A percentile compares a stretch with the other conserved stretches of the same genome.
phyloP scores from a whole-genome alignment of 1,140 invertebrate genomes.

The Eumaeus atala region DNA sequence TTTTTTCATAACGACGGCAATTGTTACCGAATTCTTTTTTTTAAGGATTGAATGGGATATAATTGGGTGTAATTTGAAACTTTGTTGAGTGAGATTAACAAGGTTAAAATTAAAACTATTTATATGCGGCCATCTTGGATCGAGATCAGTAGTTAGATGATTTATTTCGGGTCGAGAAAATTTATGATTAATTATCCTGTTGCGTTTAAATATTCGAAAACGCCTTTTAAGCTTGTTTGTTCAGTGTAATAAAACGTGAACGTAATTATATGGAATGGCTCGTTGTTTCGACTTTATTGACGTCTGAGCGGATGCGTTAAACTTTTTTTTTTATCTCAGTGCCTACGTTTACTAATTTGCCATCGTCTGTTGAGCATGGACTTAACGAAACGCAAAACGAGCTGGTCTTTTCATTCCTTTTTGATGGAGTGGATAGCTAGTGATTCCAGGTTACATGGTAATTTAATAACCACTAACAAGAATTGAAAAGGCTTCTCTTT shows the following conservation, averaged over 20 bases:
- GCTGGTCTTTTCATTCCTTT: no score
- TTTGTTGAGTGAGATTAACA: conserved; percentile 58
- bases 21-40: conserved; percentile 58
- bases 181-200: conserved; percentile 55
- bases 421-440: no score
- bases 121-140: conserved; percentile 55
- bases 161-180: conserved; percentile 45
- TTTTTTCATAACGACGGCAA: conserved; percentile 64
- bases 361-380: no score
- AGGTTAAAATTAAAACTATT: conserved; percentile 27
- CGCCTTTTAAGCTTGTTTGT: conserved; percentile 31
- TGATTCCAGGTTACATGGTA: no score
- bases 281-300: conserved; percentile 8
- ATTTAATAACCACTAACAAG: no score
- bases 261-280: conserved; percentile 8
- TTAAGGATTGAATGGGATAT: conserved; percentile 67
- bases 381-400: no score
- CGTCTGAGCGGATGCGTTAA: neutral
- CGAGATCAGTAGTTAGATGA: conserved; percentile 55
- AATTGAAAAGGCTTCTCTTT: no score
- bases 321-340: no score
- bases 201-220: conserved; percentile 23
- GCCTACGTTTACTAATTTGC: no score
- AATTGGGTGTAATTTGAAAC: conserved; percentile 71
- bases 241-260: conserved; percentile 22